Base-by-base conservation (phyloP, 2,888 invertebrate species). In the Zootermopsis nevadensis region DNA sequence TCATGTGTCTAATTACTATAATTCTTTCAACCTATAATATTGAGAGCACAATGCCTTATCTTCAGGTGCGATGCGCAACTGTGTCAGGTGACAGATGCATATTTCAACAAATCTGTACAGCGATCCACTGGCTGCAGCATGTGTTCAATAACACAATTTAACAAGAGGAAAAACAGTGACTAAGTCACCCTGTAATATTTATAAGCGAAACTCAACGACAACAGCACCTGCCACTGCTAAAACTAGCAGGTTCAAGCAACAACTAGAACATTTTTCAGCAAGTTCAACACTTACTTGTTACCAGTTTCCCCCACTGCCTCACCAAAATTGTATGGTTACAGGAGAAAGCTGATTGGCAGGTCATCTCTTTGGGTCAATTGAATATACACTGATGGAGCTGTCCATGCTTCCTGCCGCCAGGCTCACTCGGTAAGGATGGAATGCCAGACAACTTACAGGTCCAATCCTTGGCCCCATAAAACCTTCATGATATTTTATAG, bases 381-480 rank as follows among this genome's bases (percentile, higher is more conserved):
- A 83, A 90, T 97, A 98, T 87, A 98, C 95, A 86, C 95, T 95
- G 87, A 98, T 94, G 85, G 94, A 93, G 86, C 94, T 94, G 90
- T 98, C 98, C 87, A 94, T 93, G 85, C 95, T 95, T 85, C 98
- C 98, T 86, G 96, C 95, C 85, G 97, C 97, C 88, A 98, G 90
- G 85, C 94, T 93, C 86, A 96, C 94, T 88, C 95, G 94, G 88
- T 96, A 93, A 60, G 97, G 96, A 90, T 99, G 98, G 91, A 98
- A 98, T 86, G 95, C 94, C 87, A 98, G 91, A 88, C 97, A 97
- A 86, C 94, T 94, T 84, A 98, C 95, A 74, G 97, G 95, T 30
- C 96, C 97, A 87, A 97, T 96, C 88, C 96, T 93, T 86, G 96
- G 94, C 27, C 92, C 92, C 93, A 96, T 95, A 91, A 98, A 98